Evolutionary conservation across 2,113 vertebrate genomes (phyloP).

Genomic region (Triplophysa rosa): DNA sequence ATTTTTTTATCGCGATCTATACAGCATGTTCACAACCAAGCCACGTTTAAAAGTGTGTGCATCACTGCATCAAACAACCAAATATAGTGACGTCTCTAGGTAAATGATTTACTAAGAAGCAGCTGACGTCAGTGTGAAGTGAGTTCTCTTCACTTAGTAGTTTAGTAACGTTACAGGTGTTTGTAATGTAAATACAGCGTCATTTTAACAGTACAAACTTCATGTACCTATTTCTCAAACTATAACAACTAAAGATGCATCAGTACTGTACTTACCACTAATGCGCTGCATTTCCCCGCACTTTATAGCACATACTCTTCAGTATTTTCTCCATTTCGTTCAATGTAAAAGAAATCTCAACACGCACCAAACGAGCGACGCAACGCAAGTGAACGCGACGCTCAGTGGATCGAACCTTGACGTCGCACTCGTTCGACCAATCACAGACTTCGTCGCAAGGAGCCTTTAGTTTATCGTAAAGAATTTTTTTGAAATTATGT

Average conservation of each 20-base stretch:
- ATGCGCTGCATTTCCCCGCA: background rate
- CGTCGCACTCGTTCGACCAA: background rate
- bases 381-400: background rate
- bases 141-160: background rate
- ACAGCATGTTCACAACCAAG: too few relatives aligned
- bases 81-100: background rate
- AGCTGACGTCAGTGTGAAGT: background rate
- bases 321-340: too few relatives aligned
- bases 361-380: background rate
- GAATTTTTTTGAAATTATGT: too few relatives aligned
- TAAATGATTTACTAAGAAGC: background rate
- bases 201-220: background rate
- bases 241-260: background rate
- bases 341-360: too few relatives aligned
- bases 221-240: background rate
- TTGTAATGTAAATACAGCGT: background rate
- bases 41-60: too few relatives aligned
- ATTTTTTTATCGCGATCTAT: too few relatives aligned
- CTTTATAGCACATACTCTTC: too few relatives aligned
- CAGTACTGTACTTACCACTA: constrained; percentile 8
- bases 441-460: background rate
- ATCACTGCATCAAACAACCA: background rate
- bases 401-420: background rate
- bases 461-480: too few relatives aligned
- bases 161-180: background rate